phyloP scores from a whole-genome alignment of 2,888 invertebrate species.

The Xestia rhomboidea region DNA sequence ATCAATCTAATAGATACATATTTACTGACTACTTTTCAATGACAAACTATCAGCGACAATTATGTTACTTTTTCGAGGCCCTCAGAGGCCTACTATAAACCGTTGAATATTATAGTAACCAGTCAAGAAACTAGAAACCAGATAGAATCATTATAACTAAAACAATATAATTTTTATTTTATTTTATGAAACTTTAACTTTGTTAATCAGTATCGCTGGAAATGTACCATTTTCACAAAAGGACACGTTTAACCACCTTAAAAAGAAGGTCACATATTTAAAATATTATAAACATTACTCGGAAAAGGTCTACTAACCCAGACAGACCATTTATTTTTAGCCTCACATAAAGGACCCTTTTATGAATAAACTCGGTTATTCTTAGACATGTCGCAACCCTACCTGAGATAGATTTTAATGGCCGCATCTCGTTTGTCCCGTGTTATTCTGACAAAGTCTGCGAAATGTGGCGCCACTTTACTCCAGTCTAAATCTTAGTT shows the following conservation, averaged over 20 bases:
- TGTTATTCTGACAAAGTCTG: slow-evolving; percentile 26
- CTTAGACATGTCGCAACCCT: slow-evolving; percentile 7
- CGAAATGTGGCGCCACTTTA: neutral
- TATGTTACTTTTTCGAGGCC: neutral
- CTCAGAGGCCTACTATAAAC: neutral
- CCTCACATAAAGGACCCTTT: slow-evolving; percentile 7
- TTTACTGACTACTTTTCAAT: neutral
- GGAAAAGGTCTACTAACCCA: neutral
- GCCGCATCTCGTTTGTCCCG: neutral
- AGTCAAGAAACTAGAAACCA: no score
- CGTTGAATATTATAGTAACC: neutral
- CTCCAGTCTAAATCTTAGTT: slow-evolving; percentile 7
- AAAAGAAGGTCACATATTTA: slow-evolving; percentile 4
- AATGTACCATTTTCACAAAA: neutral
- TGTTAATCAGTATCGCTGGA: neutral
- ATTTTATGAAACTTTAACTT: neutral
- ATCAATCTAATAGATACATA: neutral
- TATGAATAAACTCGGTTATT: slow-evolving; percentile 24
- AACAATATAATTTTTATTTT: neutral
- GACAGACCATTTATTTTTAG: slow-evolving; percentile 12
- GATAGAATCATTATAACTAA: neutral
- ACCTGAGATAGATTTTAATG: slow-evolving; percentile 26
- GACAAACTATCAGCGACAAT: neutral
- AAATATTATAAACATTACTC: slow-evolving; percentile 15
- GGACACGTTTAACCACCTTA: neutral